Base-by-base conservation (phyloP, 2,113 vertebrate species). In the Sinocyclocheilus anophthalmus region DNA sequence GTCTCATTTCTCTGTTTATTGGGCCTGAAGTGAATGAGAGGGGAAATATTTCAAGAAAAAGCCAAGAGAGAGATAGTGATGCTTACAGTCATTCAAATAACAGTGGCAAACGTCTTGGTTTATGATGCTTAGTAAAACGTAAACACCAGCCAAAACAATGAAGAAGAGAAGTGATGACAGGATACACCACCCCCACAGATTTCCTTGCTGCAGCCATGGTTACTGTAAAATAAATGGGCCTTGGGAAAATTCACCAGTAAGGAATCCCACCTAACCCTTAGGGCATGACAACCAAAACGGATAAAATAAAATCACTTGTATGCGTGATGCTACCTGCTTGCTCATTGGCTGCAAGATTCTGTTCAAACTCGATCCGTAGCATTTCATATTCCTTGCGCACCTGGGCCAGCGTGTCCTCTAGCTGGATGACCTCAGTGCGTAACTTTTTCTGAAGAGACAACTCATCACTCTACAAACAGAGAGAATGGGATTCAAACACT, bases 301-400 rank as follows among this genome's bases (percentile, higher is more conserved):
- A 80, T 33, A 4, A 4, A 50, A 30, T 8, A 33, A 13, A 53
- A 7, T 37, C 13, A 45, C 13, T 63, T 6, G 53, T 57, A 69
- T 33, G 22, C 37, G 69, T 16, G 20, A 1, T n/a, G 84, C 80
- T 92, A 96, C 96, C 96, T 3, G 97, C 97, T 96, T 98, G 97
- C 88, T 98, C 97, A 3, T 98, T 98, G 92, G 97, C 97, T 0
- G 97, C 97, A 91, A 98, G 93, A 91, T 98, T 98, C 94, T 98
- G 97, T 88, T 98, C 97, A 89, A 98, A 98, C 91, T 98, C 97
- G 1, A 98, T 98, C 77, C 97, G 95, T 88, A 98, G 93, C 97
- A 98, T 98, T 92, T 98, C 97, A 0, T 98, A 98, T 88, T 98
- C 97, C 92, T 98, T 98, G 88, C 97, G 96, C 30, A 98, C 97